Conservation (phyloP, 2,888 invertebrate genomes). For the Pardosa pseudoannulata region DNA sequence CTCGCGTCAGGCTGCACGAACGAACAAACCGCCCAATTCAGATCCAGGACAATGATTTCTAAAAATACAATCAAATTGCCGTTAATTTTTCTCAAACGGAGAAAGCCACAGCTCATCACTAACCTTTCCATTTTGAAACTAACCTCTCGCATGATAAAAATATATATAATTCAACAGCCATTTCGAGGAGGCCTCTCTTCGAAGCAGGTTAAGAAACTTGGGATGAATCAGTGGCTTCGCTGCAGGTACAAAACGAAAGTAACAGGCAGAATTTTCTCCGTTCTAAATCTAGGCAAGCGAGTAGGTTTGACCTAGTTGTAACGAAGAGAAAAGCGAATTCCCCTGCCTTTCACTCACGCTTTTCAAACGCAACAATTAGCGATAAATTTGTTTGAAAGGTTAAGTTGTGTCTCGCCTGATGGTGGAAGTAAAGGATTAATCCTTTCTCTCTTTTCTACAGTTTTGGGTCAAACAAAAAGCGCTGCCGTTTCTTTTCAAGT, state of each 20-base stretch:
- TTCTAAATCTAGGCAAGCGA: conserved; percentile 25
- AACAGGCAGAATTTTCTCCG: conserved; percentile 10
- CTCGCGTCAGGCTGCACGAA: too few relatives aligned
- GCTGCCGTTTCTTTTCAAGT: neutral
- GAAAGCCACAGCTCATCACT: neutral
- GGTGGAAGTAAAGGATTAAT: neutral
- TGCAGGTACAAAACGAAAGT: conserved; percentile 19
- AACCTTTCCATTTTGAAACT: conserved; percentile 20
- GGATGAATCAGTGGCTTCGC: neutral
- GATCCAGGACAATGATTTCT: neutral
- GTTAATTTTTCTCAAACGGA: conserved; percentile 4
- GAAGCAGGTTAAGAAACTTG: conserved; percentile 25
- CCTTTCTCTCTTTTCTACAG: neutral
- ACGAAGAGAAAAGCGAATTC: neutral
- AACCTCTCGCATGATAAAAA: neutral
- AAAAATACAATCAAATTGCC: conserved; percentile 8
- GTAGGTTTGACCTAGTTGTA: neutral
- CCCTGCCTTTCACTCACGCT: conserved; percentile 13
- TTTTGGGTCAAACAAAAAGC: conserved; percentile 1
- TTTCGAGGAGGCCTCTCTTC: neutral
- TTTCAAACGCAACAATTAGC: neutral
- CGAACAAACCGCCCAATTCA: neutral
- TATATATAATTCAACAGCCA: neutral
- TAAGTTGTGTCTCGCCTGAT: neutral
- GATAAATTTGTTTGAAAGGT: conserved; percentile 8